These are phyloP conservation scores for Myiopsitta monachus DNA, from an alignment of 2,113 vertebrate genomes.

Conservation along the genomic window DNA sequence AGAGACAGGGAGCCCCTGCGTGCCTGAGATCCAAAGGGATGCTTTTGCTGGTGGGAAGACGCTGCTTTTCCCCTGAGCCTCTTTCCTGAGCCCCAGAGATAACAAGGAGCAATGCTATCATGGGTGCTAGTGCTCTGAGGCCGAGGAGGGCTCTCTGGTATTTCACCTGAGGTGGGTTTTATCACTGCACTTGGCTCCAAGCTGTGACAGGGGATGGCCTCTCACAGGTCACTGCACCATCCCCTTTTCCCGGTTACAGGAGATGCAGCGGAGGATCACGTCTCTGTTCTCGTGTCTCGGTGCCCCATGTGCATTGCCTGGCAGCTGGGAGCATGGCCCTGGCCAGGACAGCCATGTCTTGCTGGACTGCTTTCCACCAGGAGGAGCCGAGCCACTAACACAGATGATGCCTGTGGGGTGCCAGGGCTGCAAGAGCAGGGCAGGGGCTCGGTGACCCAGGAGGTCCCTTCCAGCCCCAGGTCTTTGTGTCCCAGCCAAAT, in stretches of 20 bases:
- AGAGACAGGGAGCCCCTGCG: fast-evolving
- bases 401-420: background rate
- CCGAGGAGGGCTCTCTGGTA: background rate
- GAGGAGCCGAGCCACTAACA: background rate
- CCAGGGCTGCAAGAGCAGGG: background rate
- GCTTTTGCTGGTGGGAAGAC: fast-evolving
- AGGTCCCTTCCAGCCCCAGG: background rate
- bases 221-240: fast-evolving
- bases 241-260: background rate
- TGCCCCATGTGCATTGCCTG: fast-evolving
- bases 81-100: background rate
- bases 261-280: background rate
- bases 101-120: fast-evolving
- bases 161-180: background rate
- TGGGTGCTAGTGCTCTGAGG: background rate
- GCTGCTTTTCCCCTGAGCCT: background rate
- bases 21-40: background rate
- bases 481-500: background rate
- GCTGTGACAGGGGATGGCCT: fast-evolving
- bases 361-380: background rate
- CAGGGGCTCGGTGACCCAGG: background rate
- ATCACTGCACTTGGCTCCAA: background rate
- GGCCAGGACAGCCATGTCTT: background rate
- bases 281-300: fast-evolving
- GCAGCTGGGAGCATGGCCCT: fast-evolving